These are phyloP conservation scores for Channa striata DNA, from an alignment of 2,797 vertebrate species.

Conservation along the genomic window DNA sequence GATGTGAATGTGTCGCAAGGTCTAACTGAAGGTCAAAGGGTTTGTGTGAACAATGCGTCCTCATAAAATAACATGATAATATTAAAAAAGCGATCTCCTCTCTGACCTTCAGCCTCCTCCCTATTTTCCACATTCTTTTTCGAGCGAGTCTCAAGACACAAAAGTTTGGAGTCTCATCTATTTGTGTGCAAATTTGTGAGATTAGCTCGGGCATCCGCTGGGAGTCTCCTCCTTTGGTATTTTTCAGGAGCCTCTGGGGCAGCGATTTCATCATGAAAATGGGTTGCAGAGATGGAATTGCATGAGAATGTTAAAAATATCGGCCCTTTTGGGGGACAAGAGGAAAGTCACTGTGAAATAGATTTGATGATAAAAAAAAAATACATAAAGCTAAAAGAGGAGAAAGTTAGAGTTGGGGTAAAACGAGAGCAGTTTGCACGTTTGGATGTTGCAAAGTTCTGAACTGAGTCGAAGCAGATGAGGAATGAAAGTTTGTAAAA, in stretches of 20 bases:
- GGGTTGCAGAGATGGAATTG: slow-evolving; percentile 8
- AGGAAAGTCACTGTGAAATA: not conserved
- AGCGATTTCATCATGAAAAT: slow-evolving; percentile 8
- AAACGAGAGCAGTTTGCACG: not conserved
- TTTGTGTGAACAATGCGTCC: not conserved
- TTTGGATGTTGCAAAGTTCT: not conserved
- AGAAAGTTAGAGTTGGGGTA: not conserved
- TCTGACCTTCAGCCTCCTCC: slow-evolving; percentile 3
- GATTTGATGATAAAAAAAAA: not conserved
- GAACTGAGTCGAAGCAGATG: too few relatives aligned
- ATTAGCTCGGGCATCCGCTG: not conserved
- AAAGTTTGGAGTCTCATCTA: slow-evolving; percentile 17
- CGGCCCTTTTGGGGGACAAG: not conserved
- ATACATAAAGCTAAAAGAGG: not conserved
- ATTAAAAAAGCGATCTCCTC: not conserved
- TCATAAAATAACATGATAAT: not conserved
- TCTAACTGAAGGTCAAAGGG: not conserved
- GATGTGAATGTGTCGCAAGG: too few relatives aligned
- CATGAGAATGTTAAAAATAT: not conserved
- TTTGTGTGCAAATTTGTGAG: slow-evolving; percentile 48
- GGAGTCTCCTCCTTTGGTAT: not conserved
- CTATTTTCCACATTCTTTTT: too few relatives aligned
- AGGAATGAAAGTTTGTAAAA: too few relatives aligned
- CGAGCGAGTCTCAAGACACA: slow-evolving; percentile 2
- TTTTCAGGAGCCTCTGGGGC: not conserved